phyloP scores from a whole-genome alignment of 2,888 invertebrate species.

The Nomada fucata region DNA sequence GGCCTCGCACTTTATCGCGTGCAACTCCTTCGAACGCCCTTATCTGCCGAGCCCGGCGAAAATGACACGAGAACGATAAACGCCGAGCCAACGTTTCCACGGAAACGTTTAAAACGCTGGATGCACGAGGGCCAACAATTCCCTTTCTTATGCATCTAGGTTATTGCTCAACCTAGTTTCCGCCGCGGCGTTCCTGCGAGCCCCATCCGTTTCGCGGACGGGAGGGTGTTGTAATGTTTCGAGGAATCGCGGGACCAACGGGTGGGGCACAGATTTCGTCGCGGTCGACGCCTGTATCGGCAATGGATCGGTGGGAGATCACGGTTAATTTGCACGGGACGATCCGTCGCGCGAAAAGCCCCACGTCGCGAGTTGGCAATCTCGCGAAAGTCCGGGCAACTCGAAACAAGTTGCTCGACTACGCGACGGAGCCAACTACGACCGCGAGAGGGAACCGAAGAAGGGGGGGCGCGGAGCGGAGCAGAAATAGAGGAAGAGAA shows the following conservation, averaged over 20 bases:
- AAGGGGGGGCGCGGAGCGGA: background rate
- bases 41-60: slow-evolving; percentile 8
- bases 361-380: slow-evolving; percentile 52
- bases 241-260: too few relatives aligned
- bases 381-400: slow-evolving; percentile 45
- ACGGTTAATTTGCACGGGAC: slow-evolving; percentile 29
- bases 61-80: background rate
- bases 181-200: background rate
- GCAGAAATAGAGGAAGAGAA: slow-evolving; percentile 49
- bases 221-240: background rate
- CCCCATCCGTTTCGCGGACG: background rate
- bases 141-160: slow-evolving; percentile 24
- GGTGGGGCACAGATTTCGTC: background rate
- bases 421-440: slow-evolving; percentile 1
- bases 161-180: slow-evolving; percentile 25
- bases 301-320: slow-evolving; percentile 28
- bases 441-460: background rate
- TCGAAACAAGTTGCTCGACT: slow-evolving; percentile 49
- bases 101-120: background rate
- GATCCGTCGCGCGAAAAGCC: slow-evolving; percentile 28
- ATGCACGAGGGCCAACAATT: background rate
- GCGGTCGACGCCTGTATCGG: background rate
- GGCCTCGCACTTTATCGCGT: slow-evolving; percentile 32
- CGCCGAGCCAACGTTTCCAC: background rate
- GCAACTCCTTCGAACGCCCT: slow-evolving; percentile 17